Percentiles rank a stretch among this genome's conserved stretches.
phyloP scores from a whole-genome alignment of 1,140 invertebrate genomes.

The Oreohelix idahoensis region DNA sequence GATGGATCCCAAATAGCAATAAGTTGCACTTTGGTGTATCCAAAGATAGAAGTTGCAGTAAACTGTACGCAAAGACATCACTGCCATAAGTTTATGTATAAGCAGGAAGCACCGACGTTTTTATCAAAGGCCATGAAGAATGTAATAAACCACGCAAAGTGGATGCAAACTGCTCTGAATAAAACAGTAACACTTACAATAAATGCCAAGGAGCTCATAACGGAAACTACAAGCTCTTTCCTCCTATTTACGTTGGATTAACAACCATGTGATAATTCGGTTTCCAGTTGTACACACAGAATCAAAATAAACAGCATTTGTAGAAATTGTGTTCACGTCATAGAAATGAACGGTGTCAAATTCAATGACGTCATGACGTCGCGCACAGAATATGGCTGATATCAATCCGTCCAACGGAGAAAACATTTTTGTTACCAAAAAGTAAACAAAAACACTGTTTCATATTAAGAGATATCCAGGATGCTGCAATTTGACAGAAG shows the following conservation, averaged over 20 bases:
- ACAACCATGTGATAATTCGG: too few species aligned
- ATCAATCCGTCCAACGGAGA: not conserved
- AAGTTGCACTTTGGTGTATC: too few species aligned
- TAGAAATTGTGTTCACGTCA: constrained; percentile 31
- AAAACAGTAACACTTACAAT: constrained; percentile 10
- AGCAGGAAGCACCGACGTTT: too few species aligned
- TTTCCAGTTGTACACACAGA: not conserved
- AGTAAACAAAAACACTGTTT: not conserved
- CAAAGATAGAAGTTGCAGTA: too few species aligned
- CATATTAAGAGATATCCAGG: not conserved
- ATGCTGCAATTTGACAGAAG: not conserved
- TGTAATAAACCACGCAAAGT: too few species aligned
- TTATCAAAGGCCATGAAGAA: too few species aligned
- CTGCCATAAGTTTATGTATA: too few species aligned
- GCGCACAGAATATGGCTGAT: not conserved
- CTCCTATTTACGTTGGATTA: too few species aligned
- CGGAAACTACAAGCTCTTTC: not conserved
- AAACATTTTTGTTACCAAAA: not conserved
- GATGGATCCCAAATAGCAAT: too few species aligned
- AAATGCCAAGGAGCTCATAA: constrained; percentile 35
- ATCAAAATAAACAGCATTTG: constrained; percentile 37
- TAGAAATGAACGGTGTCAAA: constrained; percentile 18
- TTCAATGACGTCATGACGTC: not conserved
- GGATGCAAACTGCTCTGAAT: not conserved
- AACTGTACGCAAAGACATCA: too few species aligned